phyloP scores from a whole-genome alignment of 2,113 vertebrate species.

The Eulemur rufifrons region DNA sequence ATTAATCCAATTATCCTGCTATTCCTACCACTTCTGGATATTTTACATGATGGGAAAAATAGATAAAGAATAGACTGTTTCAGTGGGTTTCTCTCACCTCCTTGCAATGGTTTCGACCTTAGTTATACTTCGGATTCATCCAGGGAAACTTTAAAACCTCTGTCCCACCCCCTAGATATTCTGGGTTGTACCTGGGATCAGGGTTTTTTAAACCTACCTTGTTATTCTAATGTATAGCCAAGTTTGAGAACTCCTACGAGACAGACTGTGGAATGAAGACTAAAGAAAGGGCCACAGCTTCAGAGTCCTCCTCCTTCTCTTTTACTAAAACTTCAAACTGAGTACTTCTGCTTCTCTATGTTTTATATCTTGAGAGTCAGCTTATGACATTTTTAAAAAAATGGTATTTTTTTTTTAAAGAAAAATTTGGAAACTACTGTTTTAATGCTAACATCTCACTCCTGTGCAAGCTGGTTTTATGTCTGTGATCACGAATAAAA shows the following conservation, averaged over 20 bases:
- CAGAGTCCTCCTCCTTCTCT: rapidly evolving
- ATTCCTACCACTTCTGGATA: not conserved
- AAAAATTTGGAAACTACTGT: not conserved
- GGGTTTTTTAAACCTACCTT: not conserved
- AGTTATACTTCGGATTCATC: not conserved
- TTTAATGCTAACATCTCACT: not conserved
- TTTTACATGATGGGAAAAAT: not conserved
- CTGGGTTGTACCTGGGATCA: not conserved
- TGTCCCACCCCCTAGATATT: not conserved
- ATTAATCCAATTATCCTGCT: not conserved
- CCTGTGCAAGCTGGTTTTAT: not conserved
- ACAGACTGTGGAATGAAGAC: not conserved
- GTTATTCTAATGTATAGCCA: not conserved
- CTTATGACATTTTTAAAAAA: not conserved
- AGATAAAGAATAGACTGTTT: not conserved
- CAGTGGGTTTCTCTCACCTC: not conserved
- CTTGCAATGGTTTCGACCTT: not conserved
- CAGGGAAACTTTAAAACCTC: not conserved
- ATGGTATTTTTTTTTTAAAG: not conserved
- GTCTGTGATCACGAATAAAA: not conserved
- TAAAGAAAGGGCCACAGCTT: too few relatives aligned
- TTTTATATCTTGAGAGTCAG: not conserved
- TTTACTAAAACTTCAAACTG: not conserved
- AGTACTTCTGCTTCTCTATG: not conserved
- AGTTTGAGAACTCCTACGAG: not conserved